Conservation (phyloP, 2,797 vertebrate genomes). For the Otolemur crassicaudatus region DNA sequence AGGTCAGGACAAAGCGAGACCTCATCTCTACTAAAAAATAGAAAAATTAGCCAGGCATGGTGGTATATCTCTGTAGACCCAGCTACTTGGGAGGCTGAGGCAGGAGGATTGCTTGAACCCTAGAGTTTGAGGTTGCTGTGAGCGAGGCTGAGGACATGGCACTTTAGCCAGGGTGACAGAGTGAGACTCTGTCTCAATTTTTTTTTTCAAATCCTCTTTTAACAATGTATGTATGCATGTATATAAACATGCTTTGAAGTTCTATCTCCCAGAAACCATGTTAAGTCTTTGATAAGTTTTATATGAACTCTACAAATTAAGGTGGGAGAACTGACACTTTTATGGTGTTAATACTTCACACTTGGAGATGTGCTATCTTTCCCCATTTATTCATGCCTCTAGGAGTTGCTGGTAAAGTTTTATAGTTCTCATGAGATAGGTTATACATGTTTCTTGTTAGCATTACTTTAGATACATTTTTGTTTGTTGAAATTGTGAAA, state of each 20-base stretch:
- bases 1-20: too few relatives aligned
- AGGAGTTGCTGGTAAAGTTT: neutral
- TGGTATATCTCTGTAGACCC: too few relatives aligned
- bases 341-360: neutral
- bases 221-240: neutral
- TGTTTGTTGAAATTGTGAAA: conserved; percentile 48
- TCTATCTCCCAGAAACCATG: neutral
- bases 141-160: too few relatives aligned
- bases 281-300: neutral
- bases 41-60: too few relatives aligned
- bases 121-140: too few relatives aligned
- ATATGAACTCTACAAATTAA: conserved; percentile 4
- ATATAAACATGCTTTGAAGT: conserved; percentile 19
- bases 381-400: neutral
- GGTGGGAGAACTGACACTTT: neutral
- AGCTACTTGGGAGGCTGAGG: too few relatives aligned
- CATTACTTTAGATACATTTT: conserved; percentile 1
- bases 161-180: too few relatives aligned
- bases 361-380: conserved; percentile 20
- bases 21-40: too few relatives aligned
- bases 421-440: neutral
- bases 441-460: conserved; percentile 36
- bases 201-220: neutral
- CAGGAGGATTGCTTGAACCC: too few relatives aligned
- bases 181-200: too few relatives aligned